A percentile compares a stretch with the other conserved stretches of the same genome.
Evolutionary conservation across 2,888 invertebrate species (phyloP).

Genomic region (Belgica antarctica): DNA sequence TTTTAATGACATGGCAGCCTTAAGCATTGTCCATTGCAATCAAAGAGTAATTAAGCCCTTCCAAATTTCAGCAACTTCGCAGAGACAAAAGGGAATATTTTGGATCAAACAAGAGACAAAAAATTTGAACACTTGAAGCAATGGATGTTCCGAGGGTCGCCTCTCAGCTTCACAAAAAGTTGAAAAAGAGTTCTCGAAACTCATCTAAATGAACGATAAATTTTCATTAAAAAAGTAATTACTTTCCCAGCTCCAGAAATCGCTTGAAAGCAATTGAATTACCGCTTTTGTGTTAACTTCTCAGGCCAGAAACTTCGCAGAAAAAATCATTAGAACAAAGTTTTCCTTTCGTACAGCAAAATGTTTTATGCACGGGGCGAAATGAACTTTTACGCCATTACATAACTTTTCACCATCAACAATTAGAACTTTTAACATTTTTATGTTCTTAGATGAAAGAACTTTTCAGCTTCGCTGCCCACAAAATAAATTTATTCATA

Average conservation of each 20-base stretch:
- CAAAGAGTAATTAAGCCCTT: constrained; percentile 26
- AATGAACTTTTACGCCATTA: background rate
- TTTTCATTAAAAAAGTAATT: constrained; percentile 43
- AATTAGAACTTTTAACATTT: constrained; percentile 13
- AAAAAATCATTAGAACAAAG: constrained; percentile 37
- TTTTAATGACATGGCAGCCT: constrained; percentile 21
- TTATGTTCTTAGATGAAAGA: background rate
- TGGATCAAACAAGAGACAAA: background rate
- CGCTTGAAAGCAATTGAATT: constrained; percentile 40
- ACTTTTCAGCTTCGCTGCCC: background rate
- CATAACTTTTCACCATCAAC: constrained; percentile 1
- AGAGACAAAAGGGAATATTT: background rate
- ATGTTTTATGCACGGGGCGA: constrained; percentile 13
- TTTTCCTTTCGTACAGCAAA: constrained; percentile 34
- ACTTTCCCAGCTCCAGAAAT: constrained; percentile 33
- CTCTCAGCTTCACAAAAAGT: background rate
- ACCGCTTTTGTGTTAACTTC: constrained; percentile 27
- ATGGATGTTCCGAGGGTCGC: background rate
- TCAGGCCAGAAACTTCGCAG: background rate
- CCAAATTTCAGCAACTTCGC: background rate
- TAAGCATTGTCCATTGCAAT: constrained; percentile 9
- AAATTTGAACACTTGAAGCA: background rate
- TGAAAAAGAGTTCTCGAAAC: constrained; percentile 2
- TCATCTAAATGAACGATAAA: constrained; percentile 34
- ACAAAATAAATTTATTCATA: background rate